Conservation (phyloP, 1,140 invertebrate species). For the Sweltsa coloradensis region DNA sequence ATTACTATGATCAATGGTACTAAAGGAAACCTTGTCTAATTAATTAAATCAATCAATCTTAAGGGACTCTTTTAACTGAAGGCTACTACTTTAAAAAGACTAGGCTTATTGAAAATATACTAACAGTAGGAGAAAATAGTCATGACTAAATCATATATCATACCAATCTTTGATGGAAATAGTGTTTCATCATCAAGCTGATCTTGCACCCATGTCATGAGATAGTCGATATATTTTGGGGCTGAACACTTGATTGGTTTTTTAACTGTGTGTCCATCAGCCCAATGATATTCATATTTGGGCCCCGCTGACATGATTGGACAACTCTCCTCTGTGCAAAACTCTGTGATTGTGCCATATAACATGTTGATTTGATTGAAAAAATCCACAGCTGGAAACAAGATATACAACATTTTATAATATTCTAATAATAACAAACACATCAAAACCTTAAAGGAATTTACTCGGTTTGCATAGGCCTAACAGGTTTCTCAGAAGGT, state of each 20-base stretch:
- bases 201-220: constrained; percentile 99
- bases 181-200: constrained; percentile 96
- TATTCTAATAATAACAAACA: too few species aligned
- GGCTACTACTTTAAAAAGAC: neutral
- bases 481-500: too few species aligned
- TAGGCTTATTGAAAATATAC: neutral
- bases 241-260: constrained; percentile 99
- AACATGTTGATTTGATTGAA: constrained; percentile 99
- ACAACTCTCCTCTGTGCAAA: constrained; percentile 96
- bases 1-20: too few species aligned
- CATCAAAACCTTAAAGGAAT: too few species aligned
- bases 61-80: constrained; percentile 4
- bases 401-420: too few species aligned
- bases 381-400: constrained; percentile 86
- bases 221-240: constrained; percentile 98
- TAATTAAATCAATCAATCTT: too few species aligned
- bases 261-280: constrained; percentile 95
- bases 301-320: constrained; percentile 96
- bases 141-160: constrained; percentile 8
- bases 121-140: neutral
- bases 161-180: constrained; percentile 98
- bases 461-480: too few species aligned
- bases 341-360: constrained; percentile 98
- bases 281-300: constrained; percentile 99
- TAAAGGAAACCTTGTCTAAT: too few species aligned